A percentile compares a stretch with the other conserved stretches of the same genome.
phyloP scores from a whole-genome alignment of 2,797 vertebrate species.

The Pseudomugil tenellus region DNA sequence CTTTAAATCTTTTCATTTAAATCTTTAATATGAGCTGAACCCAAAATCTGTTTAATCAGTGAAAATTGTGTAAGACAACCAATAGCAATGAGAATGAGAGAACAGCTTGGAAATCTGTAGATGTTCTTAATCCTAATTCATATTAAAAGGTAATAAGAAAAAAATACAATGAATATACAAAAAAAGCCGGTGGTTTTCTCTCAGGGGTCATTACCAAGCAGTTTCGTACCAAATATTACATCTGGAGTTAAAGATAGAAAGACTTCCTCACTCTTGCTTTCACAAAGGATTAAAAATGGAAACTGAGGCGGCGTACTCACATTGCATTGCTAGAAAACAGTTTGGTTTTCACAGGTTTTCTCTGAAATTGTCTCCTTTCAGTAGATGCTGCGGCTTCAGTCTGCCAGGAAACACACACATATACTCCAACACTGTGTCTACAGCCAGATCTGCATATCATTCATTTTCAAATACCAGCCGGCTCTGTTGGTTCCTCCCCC shows the following conservation, averaged over 20 bases:
- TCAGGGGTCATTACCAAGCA: background rate
- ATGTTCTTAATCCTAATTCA: background rate
- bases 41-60: background rate
- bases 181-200: background rate
- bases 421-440: slow-evolving; percentile 36
- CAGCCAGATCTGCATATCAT: slow-evolving; percentile 63
- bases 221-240: slow-evolving; percentile 4
- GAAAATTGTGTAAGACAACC: background rate
- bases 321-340: slow-evolving; percentile 67
- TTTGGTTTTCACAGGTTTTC: background rate
- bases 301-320: slow-evolving; percentile 68
- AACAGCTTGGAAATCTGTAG: background rate
- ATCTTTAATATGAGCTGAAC: background rate
- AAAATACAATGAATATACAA: background rate
- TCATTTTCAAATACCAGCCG: slow-evolving; percentile 81
- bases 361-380: background rate
- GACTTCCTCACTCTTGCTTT: background rate
- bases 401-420: slow-evolving; percentile 16
- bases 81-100: background rate
- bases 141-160: background rate
- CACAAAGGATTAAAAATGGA: background rate
- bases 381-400: slow-evolving; percentile 8
- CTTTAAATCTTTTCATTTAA: background rate
- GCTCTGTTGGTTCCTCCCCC: slow-evolving; percentile 61
- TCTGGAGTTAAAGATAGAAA: background rate